Percentiles rank a stretch among this genome's conserved stretches.
These are phyloP conservation scores for Lytechinus pictus DNA, from an alignment of 35 echinoderm and acorn worm species.

Conservation along the genomic window DNA sequence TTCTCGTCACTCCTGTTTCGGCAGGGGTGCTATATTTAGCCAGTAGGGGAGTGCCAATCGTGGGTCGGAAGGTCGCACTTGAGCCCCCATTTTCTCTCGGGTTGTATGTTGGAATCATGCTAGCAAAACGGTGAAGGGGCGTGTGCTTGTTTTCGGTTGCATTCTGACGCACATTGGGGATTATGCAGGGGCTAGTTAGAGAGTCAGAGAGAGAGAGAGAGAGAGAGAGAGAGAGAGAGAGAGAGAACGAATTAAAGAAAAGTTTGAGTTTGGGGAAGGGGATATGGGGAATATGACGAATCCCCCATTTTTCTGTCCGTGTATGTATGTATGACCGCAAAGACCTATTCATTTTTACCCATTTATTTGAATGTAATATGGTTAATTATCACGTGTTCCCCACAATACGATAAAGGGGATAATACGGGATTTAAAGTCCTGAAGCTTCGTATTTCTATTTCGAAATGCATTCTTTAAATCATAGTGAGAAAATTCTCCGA, in stretches of 20 bases:
- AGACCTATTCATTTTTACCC: background rate
- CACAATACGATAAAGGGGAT: background rate
- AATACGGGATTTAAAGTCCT: background rate
- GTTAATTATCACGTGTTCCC: background rate
- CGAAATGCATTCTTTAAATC: background rate
- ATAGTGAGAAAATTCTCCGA: background rate
- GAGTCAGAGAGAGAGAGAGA: background rate
- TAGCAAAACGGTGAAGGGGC: background rate
- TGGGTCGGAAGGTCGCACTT: constrained; percentile 6
- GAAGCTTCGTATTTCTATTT: background rate
- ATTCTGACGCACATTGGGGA: constrained; percentile 35
- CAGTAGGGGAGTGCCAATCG: constrained; percentile 19
- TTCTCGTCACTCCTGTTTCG: constrained; percentile 27
- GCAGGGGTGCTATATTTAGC: constrained; percentile 9
- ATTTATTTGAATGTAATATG: background rate
- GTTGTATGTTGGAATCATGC: background rate
- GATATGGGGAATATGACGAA: background rate
- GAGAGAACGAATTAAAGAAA: background rate
- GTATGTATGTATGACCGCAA: background rate
- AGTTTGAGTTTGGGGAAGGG: background rate
- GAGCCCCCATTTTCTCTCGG: background rate
- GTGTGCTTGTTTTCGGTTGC: background rate
- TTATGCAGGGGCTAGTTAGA: background rate
- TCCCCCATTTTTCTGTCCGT: background rate
- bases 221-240: background rate